Evolutionary conservation across 1,140 invertebrate species (phyloP).

Genomic region (Pseudomyrmex pallidus): DNA sequence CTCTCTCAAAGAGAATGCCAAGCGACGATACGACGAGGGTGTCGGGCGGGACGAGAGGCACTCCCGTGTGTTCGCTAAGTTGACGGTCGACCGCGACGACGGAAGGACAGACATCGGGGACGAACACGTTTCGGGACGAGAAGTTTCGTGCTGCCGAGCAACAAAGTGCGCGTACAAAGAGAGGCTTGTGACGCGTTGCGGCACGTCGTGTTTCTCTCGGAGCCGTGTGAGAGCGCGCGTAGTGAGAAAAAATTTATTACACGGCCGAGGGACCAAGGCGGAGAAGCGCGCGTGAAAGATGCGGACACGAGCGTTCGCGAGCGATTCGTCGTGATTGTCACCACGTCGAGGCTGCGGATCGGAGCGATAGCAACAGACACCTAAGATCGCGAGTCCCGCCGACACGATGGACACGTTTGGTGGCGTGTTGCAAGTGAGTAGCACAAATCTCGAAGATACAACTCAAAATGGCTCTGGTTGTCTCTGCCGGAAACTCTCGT

Average conservation of each 20-base stretch:
- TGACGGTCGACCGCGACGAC: conserved; percentile 49
- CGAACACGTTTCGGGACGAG: conserved; percentile 15
- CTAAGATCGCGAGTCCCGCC: background rate
- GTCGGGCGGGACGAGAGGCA: conserved; percentile 58
- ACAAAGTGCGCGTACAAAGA: conserved; percentile 52
- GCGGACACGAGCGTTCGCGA: conserved; percentile 22
- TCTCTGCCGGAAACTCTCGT: conserved; percentile 12
- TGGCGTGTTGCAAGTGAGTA: conserved; percentile 84
- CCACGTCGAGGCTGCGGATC: too few species aligned
- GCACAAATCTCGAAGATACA: conserved; percentile 36
- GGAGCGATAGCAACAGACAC: background rate
- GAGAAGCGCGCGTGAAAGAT: conserved; percentile 14
- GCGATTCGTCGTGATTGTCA: conserved; percentile 15
- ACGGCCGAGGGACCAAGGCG: background rate
- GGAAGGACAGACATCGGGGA: background rate
- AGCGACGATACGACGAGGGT: conserved; percentile 42
- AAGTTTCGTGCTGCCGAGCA: conserved; percentile 35
- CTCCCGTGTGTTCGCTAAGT: conserved; percentile 63
- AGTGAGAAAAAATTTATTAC: conserved; percentile 7
- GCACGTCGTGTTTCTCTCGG: conserved; percentile 12
- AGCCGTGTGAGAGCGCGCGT: background rate
- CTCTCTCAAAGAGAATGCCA: conserved; percentile 64
- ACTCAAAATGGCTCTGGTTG: conserved; percentile 79
- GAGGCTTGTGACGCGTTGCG: conserved; percentile 33
- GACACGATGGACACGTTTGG: conserved; percentile 83